phyloP scores from a whole-genome alignment of 2,797 vertebrate genomes.

The Cottoperca gobio region DNA sequence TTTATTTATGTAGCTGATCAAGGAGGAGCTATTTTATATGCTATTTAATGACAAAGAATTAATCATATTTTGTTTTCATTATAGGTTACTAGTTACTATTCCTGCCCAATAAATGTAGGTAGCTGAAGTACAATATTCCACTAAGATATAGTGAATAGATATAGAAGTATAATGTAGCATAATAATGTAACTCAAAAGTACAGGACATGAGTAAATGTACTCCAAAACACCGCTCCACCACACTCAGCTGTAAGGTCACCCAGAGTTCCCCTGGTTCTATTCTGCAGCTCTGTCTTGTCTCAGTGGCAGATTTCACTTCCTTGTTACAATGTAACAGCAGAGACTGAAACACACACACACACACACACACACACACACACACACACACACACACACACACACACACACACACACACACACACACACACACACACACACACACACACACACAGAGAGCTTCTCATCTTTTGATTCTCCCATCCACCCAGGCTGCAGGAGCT shows the following conservation, averaged over 20 bases:
- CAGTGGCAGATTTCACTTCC: constrained; percentile 17
- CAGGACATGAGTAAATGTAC: too few relatives aligned
- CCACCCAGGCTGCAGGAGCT: constrained; percentile 19
- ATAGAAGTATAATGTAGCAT: too few relatives aligned
- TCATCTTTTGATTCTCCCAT: constrained; percentile 25
- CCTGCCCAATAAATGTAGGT: too few relatives aligned
- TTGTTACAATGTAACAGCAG: constrained; percentile 12
- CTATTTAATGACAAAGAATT: too few relatives aligned
- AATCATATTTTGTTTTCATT: too few relatives aligned
- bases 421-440: neutral
- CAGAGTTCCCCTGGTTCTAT: constrained; percentile 23
- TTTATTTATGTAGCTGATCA: too few relatives aligned
- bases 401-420: too few relatives aligned
- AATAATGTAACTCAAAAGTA: too few relatives aligned
- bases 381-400: neutral
- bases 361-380: neutral
- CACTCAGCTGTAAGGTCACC: constrained; percentile 18
- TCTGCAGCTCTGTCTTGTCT: constrained; percentile 11
- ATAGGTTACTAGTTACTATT: too few relatives aligned
- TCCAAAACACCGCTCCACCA: neutral
- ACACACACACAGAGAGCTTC: neutral
- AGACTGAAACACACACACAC: neutral
- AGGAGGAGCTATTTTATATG: too few relatives aligned
- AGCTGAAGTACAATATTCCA: too few relatives aligned
- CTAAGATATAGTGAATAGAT: too few relatives aligned